Evolutionary conservation across 2,888 invertebrate species (phyloP).

Genomic region (Cosmia pyralina): DNA sequence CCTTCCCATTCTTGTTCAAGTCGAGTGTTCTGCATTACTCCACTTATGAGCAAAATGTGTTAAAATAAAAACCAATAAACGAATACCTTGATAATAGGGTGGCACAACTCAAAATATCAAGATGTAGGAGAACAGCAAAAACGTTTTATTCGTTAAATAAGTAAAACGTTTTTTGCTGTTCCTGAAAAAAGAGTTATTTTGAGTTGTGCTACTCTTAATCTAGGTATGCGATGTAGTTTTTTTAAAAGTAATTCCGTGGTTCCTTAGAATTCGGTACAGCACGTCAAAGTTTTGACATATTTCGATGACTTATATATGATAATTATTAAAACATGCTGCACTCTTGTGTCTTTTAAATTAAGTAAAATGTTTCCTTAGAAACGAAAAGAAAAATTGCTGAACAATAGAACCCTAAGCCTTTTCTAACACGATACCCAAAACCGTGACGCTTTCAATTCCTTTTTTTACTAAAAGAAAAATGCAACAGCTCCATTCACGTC

Average conservation of each 20-base stretch:
- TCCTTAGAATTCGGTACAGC: slow-evolving; percentile 10
- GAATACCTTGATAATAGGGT: no score
- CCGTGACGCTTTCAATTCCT: slow-evolving; percentile 46
- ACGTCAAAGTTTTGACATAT: neutral
- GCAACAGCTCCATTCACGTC: slow-evolving; percentile 82
- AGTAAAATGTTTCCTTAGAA: neutral
- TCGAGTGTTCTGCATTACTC: no score
- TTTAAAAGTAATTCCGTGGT: slow-evolving; percentile 25
- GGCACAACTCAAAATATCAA: no score
- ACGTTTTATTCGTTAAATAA: no score
- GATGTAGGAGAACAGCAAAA: no score
- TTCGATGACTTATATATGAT: neutral
- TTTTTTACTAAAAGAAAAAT: slow-evolving; percentile 79
- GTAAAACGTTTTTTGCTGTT: no score
- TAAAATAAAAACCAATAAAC: no score
- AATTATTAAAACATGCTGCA: neutral
- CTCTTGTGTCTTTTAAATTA: neutral
- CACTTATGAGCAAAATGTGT: no score
- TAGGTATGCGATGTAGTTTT: neutral
- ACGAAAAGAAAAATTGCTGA: neutral
- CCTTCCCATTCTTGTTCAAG: no score
- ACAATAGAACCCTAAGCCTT: slow-evolving; percentile 14
- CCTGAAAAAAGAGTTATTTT: no score
- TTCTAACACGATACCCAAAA: slow-evolving; percentile 39
- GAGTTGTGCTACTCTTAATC: no score